A percentile compares a stretch with the other conserved stretches of the same genome.
These are phyloP conservation scores for Bembecia ichneumoniformis DNA, from an alignment of 2,888 invertebrate species.

Conservation along the genomic window DNA sequence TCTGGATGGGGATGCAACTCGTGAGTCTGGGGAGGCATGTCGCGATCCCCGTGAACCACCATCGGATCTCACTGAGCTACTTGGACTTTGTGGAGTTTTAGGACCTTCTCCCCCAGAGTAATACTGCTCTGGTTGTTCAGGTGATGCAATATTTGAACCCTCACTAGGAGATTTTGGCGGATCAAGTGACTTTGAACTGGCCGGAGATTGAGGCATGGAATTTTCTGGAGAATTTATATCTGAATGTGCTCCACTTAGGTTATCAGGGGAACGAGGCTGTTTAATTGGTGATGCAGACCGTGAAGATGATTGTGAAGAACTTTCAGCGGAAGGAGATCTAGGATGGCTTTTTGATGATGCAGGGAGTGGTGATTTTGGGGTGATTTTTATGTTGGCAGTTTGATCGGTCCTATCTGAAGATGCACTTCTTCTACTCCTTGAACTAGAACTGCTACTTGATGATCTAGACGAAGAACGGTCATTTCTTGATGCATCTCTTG, in stretches of 20 bases:
- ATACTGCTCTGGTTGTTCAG: slow-evolving; percentile 36
- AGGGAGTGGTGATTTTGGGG: slow-evolving; percentile 26
- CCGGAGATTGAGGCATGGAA: slow-evolving; percentile 49
- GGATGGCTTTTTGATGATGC: slow-evolving; percentile 23
- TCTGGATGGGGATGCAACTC: slow-evolving; percentile 33
- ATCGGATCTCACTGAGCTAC: slow-evolving; percentile 39
- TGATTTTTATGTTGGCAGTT: slow-evolving; percentile 40
- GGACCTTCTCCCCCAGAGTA: slow-evolving; percentile 42
- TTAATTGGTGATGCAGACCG: slow-evolving; percentile 25
- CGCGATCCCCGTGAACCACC: slow-evolving; percentile 39
- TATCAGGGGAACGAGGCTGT: slow-evolving; percentile 41
- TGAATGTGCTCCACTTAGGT: slow-evolving; percentile 56
- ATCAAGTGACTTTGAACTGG: slow-evolving; percentile 56
- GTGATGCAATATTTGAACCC: slow-evolving; percentile 38
- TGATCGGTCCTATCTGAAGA: slow-evolving; percentile 47
- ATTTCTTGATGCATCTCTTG: slow-evolving; percentile 62
- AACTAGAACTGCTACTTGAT: slow-evolving; percentile 64
- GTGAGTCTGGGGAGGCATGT: slow-evolving; percentile 46
- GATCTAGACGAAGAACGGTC: slow-evolving; percentile 59
- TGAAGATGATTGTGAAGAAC: slow-evolving; percentile 21
- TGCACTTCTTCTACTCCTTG: slow-evolving; percentile 55
- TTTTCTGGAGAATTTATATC: slow-evolving; percentile 64
- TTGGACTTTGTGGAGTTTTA: slow-evolving; percentile 51
- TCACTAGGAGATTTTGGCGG: slow-evolving; percentile 40
- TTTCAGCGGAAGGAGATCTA: slow-evolving; percentile 42